Conservation (phyloP, 92 coral and sea anemone species). For the Diadumene lineata region DNA sequence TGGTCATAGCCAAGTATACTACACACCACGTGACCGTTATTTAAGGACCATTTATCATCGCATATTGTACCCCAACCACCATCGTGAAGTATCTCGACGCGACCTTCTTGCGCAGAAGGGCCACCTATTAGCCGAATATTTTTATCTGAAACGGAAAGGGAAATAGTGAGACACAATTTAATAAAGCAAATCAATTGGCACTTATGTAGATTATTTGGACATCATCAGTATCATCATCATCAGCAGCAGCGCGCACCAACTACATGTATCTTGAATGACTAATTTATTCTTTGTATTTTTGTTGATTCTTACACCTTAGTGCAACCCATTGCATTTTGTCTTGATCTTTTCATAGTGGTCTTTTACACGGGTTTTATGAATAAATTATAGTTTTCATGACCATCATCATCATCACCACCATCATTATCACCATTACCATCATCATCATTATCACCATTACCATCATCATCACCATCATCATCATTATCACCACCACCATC, state of each 20-base stretch:
- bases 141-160: background rate
- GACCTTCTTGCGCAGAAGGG: constrained; percentile 30
- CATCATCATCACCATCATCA: background rate
- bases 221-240: background rate
- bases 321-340: too few relatives aligned
- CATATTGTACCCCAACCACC: constrained; percentile 47
- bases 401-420: background rate
- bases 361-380: too few relatives aligned
- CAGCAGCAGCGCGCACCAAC: background rate
- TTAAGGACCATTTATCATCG: constrained; percentile 39
- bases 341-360: too few relatives aligned
- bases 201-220: too few relatives aligned
- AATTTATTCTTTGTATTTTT: too few relatives aligned
- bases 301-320: too few relatives aligned
- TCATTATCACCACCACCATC: background rate
- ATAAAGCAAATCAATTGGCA: too few relatives aligned
- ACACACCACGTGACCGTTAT: constrained; percentile 48
- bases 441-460: background rate
- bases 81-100: constrained; percentile 41
- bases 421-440: background rate
- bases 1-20: constrained; percentile 42
- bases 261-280: too few relatives aligned
- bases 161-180: background rate
- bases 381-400: background rate
- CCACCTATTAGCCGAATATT: constrained; percentile 42